Conservation (phyloP, 2,113 vertebrate species). For the Lepisosteus oculatus region DNA sequence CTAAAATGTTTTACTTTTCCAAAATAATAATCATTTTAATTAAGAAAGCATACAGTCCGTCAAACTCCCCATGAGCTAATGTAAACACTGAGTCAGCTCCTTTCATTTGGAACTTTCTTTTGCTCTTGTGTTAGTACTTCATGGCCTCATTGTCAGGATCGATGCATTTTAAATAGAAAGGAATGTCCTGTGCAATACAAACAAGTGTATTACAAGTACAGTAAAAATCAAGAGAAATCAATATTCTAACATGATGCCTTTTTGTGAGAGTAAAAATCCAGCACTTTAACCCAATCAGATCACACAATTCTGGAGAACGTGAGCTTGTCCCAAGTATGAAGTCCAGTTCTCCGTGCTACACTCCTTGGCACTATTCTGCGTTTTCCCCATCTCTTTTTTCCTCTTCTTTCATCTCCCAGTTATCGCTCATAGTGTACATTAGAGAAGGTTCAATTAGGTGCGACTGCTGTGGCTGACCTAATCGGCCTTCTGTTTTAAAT, state of each 20-base stretch:
- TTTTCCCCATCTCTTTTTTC: background rate
- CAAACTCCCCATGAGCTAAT: too few species aligned
- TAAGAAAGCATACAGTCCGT: too few species aligned
- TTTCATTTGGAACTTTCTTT: too few species aligned
- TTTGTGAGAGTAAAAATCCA: too few species aligned
- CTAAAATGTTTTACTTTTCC: too few species aligned
- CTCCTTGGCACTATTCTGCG: background rate
- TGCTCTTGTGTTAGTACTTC: too few species aligned
- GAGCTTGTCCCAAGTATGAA: background rate
- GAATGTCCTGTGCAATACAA: too few species aligned
- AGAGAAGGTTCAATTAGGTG: constrained; percentile 19
- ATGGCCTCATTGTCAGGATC: too few species aligned
- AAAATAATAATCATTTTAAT: too few species aligned
- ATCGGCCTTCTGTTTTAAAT: constrained; percentile 15
- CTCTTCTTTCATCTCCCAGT: background rate
- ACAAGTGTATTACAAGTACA: background rate
- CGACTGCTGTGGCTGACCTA: constrained; percentile 9
- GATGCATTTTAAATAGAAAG: too few species aligned
- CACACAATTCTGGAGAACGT: background rate
- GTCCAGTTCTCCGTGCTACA: background rate
- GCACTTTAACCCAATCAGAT: background rate
- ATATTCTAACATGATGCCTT: too few species aligned
- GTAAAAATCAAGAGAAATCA: background rate
- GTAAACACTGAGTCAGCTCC: too few species aligned
- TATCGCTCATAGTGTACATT: background rate